Evolutionary conservation across 2,113 vertebrate species (phyloP).

Genomic region (Acanthisitta chloris): DNA sequence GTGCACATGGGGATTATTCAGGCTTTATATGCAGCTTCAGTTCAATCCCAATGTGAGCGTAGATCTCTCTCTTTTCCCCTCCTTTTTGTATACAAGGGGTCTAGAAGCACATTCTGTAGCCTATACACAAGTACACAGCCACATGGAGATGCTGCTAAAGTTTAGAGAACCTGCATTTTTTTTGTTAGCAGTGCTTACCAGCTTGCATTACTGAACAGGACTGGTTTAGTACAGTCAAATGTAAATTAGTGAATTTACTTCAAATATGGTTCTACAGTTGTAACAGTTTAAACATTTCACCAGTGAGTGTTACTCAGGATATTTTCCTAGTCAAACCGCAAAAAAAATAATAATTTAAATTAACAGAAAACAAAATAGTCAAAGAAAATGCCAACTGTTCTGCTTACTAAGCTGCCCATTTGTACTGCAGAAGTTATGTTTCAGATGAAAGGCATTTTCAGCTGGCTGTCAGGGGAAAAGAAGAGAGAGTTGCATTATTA

Average conservation of each 20-base stretch:
- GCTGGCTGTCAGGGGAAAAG: not conserved
- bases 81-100: accelerated
- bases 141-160: not conserved
- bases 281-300: not conserved
- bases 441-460: not conserved
- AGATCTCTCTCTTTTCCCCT: not conserved
- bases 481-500: not conserved
- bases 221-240: not conserved
- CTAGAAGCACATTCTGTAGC: not conserved
- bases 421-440: not conserved
- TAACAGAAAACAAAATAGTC: not conserved
- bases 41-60: not conserved
- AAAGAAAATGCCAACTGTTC: not conserved
- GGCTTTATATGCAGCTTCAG: not conserved
- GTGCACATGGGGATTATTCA: not conserved
- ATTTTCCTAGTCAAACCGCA: not conserved
- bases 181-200: not conserved
- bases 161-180: not conserved
- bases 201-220: not conserved
- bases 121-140: not conserved
- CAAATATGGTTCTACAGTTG: not conserved
- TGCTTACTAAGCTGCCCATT: not conserved
- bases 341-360: not conserved
- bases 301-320: not conserved
- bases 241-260: not conserved